Evolutionary conservation across 2,113 vertebrate genomes (phyloP), one percentile per base, ranked within the genome.

Genomic region (Channa maculata): DNA sequence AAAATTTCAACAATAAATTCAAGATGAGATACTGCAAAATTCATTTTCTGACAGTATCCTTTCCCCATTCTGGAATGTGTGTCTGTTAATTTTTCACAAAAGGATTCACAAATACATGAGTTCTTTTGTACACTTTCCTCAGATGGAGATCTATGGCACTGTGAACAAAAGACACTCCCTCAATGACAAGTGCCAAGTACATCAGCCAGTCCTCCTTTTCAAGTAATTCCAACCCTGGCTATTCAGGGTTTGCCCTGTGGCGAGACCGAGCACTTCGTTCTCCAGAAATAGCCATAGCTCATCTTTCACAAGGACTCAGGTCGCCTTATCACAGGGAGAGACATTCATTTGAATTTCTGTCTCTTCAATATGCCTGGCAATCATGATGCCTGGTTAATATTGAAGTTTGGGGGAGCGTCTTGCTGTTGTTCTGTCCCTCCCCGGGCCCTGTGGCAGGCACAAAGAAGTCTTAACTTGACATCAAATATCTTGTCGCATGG

Each of bases 231-330:
- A 93, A 89, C 85, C 89, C 76, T 12, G 89, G 94, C 94, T 94
- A 94, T 94, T 94, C 92, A 93, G 90, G 90, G 92, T 93, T 93
- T 93, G 93, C 94, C 94, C 94, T 85, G 93, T 94, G 94, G 94
- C 94, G 75, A 93, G 86, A 91, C 75, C 65, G 80, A 91, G 92
- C 90, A 71, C 90, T 91, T 79, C 84, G 84, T 89, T 92, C 91
- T 93, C 93, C 94, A 93, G 91, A 93, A 95, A 95, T 95, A 95
- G 92, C 92, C 88, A 86, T 88, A 90, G 94, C 91, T 94, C 94
- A 94, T 94, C 92, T 93, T 94, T 95, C 94, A 95, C 90, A 72
- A 86, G 90, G 90, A 92, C 91, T 93, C 91, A 92, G 94, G 90
- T 94, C 89, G 91, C 88, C 93, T 92, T 91, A 89, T 94, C 86